Evolutionary conservation across 2,888 invertebrate species (phyloP).

Genomic region (Lasioglossum oenotherae): DNA sequence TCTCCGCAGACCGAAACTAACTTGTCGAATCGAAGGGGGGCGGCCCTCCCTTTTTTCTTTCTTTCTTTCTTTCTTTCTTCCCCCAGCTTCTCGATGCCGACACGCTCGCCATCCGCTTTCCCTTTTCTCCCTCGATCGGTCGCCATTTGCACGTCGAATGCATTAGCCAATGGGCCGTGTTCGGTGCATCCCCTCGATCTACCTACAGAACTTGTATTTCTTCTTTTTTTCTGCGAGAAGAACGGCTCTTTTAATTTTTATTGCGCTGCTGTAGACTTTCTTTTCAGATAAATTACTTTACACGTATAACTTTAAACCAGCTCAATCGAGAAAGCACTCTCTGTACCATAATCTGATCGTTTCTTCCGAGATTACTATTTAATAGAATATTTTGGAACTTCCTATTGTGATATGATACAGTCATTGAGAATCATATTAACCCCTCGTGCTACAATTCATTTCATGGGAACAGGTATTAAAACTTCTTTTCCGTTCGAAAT

Average conservation of each 20-base stretch:
- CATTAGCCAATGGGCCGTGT: conserved; percentile 70
- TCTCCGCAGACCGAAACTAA: conserved; percentile 71
- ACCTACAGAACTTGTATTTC: background rate
- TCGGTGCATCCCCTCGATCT: background rate
- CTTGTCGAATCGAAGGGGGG: conserved; percentile 60
- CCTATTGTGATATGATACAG: no score
- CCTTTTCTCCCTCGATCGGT: conserved; percentile 47
- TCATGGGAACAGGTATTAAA: no score
- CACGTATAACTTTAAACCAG: background rate
- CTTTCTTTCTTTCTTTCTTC: conserved; percentile 16
- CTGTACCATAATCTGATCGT: background rate
- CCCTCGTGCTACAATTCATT: no score
- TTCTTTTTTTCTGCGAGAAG: background rate
- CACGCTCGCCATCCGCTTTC: conserved; percentile 63
- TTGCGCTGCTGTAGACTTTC: background rate
- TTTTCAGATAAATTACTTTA: background rate
- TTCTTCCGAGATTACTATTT: no score
- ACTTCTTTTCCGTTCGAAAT: no score
- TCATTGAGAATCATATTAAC: no score
- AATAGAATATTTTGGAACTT: no score
- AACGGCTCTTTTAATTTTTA: background rate
- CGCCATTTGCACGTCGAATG: conserved; percentile 73
- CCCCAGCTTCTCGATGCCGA: conserved; percentile 73
- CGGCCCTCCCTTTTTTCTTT: conserved; percentile 12
- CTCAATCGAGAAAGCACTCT: background rate